Percentiles rank a stretch among this genome's conserved stretches.
phyloP scores from a whole-genome alignment of 1,140 invertebrate genomes.

The Ostrea denselamellosa region DNA sequence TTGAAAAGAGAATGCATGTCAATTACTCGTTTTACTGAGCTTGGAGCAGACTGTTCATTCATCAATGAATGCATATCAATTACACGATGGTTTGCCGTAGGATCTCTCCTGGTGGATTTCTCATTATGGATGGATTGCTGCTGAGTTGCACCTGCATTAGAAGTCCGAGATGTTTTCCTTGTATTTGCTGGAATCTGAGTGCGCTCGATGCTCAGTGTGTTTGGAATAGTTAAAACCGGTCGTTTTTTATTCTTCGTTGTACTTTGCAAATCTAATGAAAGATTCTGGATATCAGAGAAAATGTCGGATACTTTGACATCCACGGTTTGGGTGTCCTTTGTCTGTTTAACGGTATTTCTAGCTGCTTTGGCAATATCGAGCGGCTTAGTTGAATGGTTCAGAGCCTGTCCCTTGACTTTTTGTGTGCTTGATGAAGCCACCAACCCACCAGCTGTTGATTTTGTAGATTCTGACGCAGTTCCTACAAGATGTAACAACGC shows the following conservation, averaged over 20 bases:
- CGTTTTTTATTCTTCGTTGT: background rate
- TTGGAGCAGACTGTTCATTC: background rate
- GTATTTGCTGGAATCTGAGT: background rate
- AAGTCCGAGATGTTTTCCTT: background rate
- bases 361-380: background rate
- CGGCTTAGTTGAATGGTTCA: background rate
- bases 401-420: background rate
- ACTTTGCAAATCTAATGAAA: background rate
- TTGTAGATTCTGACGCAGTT: background rate
- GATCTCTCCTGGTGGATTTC: background rate
- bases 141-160: background rate
- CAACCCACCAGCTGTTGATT: background rate
- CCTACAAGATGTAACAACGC: background rate
- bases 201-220: background rate
- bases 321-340: background rate
- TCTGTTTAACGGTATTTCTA: background rate
- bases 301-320: background rate
- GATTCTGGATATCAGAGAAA: slow-evolving; percentile 27
- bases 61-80: slow-evolving; percentile 9
- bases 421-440: background rate
- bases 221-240: background rate
- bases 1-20: slow-evolving; percentile 21
- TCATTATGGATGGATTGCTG: background rate
- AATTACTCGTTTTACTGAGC: background rate
- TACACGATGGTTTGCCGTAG: background rate